Conservation (phyloP, 2,113 vertebrate species). For the Noturus placidus region DNA sequence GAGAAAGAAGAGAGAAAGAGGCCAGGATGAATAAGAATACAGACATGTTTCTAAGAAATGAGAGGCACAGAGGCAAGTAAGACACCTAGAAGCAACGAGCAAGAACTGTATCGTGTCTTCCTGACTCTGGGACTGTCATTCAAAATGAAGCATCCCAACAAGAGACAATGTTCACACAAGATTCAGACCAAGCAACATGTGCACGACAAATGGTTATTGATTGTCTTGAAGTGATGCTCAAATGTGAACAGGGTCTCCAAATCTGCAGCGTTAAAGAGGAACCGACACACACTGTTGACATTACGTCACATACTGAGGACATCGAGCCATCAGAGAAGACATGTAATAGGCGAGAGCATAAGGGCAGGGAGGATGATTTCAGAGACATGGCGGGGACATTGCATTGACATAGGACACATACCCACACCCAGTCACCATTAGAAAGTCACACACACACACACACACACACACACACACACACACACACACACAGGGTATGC, state of each 20-base stretch:
- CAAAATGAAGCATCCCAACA: slow-evolving; percentile 37
- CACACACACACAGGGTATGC: slow-evolving; percentile 32
- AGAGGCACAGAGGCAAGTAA: slow-evolving; percentile 46
- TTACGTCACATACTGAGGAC: slow-evolving; percentile 61
- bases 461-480: slow-evolving; percentile 43
- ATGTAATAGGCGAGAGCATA: slow-evolving; percentile 25
- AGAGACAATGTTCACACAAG: slow-evolving; percentile 55
- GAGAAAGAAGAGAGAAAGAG: slow-evolving; percentile 47
- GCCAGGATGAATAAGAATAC: slow-evolving; percentile 26
- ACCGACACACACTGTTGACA: slow-evolving; percentile 48
- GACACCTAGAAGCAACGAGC: background rate
- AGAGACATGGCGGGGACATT: slow-evolving; percentile 16
- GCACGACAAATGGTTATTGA: slow-evolving; percentile 8
- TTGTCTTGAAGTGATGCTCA: slow-evolving; percentile 31
- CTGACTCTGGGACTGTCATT: slow-evolving; percentile 63
- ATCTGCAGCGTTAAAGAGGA: slow-evolving; percentile 49
- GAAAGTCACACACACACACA: background rate
- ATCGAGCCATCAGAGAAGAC: slow-evolving; percentile 52
- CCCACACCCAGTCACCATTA: background rate
- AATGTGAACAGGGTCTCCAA: slow-evolving; percentile 55
- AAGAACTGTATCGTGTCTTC: background rate
- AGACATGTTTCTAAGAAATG: slow-evolving; percentile 38
- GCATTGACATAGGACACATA: slow-evolving; percentile 8
- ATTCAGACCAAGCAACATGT: slow-evolving; percentile 29
- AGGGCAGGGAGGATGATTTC: slow-evolving; percentile 32